Evolutionary conservation across 2,888 invertebrate genomes (phyloP).

Genomic region (Drosophila sordidula): DNA sequence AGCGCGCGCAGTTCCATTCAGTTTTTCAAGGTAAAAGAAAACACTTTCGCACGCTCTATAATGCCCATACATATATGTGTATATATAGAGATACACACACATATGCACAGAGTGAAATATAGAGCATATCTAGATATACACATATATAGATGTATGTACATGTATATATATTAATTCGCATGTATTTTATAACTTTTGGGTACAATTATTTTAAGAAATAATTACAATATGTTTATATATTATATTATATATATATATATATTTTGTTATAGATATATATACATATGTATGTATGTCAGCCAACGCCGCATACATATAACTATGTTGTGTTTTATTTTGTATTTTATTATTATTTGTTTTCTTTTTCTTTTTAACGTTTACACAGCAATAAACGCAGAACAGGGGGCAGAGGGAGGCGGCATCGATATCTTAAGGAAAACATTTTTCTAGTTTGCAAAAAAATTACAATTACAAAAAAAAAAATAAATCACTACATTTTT

Average conservation of each 20-base stretch:
- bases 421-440: slow-evolving; percentile 62
- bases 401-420: slow-evolving; percentile 17
- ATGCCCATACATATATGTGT: slow-evolving; percentile 6
- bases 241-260: slow-evolving; percentile 32
- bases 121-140: slow-evolving; percentile 4
- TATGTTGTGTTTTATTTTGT: slow-evolving; percentile 40
- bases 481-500: slow-evolving; percentile 51
- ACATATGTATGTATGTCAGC: slow-evolving; percentile 33
- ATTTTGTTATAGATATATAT: slow-evolving; percentile 22
- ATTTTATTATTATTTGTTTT: slow-evolving; percentile 21
- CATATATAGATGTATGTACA: slow-evolving; percentile 17
- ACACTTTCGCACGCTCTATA: slow-evolving; percentile 8
- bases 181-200: slow-evolving; percentile 64
- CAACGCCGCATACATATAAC: slow-evolving; percentile 50
- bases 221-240: slow-evolving; percentile 66
- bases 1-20: slow-evolving; percentile 8
- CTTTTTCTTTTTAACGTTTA: slow-evolving; percentile 58
- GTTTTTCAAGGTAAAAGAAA: slow-evolving; percentile 31
- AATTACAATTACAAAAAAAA: slow-evolving; percentile 46
- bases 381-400: slow-evolving; percentile 53
- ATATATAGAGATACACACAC: slow-evolving; percentile 1
- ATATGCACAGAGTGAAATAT: slow-evolving; percentile 23
- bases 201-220: slow-evolving; percentile 75
- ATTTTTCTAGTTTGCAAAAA: slow-evolving; percentile 65
- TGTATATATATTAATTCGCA: slow-evolving; percentile 40